phyloP scores from a whole-genome alignment of 2,797 vertebrate species.

The Crypturellus tataupa region DNA sequence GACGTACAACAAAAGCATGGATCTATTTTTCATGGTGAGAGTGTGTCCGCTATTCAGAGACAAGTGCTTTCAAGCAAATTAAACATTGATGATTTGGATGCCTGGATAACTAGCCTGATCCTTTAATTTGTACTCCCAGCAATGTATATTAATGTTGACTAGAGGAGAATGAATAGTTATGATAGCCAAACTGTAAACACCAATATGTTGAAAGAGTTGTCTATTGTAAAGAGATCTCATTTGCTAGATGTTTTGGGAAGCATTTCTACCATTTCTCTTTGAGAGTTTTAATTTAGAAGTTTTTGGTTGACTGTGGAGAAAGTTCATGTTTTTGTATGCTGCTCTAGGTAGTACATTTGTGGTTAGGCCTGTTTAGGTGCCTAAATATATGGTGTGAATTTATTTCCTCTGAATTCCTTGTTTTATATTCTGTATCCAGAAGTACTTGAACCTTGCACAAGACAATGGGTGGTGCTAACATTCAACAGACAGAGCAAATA shows the following conservation, averaged over 20 bases:
- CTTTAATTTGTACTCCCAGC: conserved; percentile 1
- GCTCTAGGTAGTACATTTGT: neutral
- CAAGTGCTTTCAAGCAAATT: conserved; percentile 39
- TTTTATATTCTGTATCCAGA: neutral
- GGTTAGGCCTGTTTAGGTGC: neutral
- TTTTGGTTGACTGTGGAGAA: neutral
- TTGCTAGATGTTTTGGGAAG: neutral
- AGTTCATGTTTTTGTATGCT: neutral
- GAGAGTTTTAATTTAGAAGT: conserved; percentile 8
- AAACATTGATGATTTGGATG: conserved; percentile 43
- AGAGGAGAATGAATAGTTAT: conserved; percentile 2
- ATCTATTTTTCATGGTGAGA: neutral
- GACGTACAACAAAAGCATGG: neutral
- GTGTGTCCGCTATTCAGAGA: neutral
- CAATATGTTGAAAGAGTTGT: neutral
- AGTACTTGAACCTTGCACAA: neutral
- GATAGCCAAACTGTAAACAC: neutral
- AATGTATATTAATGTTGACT: neutral
- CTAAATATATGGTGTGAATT: neutral
- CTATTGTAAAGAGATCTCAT: neutral
- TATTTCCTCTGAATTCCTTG: neutral
- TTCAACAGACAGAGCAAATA: neutral
- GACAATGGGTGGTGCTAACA: neutral
- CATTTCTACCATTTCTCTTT: neutral
- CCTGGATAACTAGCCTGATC: neutral